phyloP scores from a whole-genome alignment of 2,888 invertebrate genomes.

The Lymantria dispar region DNA sequence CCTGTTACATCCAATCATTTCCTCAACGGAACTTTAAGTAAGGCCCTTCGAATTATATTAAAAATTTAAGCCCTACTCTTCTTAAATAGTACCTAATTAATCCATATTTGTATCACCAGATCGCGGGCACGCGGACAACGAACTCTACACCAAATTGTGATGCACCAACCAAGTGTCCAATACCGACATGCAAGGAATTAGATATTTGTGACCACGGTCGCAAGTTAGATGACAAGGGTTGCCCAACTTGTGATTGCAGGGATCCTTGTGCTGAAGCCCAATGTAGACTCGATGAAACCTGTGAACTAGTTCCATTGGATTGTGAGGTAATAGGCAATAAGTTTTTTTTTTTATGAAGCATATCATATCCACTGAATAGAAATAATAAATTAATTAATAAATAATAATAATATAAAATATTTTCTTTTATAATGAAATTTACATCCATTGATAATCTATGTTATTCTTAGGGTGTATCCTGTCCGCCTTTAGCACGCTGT shows the following conservation, averaged over 20 bases:
- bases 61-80: too few relatives aligned
- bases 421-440: too few relatives aligned
- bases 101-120: conserved; percentile 30
- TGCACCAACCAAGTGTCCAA: conserved; percentile 53
- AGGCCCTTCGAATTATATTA: too few relatives aligned
- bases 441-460: neutral
- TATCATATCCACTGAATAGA: too few relatives aligned
- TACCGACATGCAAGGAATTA: conserved; percentile 51
- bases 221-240: conserved; percentile 81
- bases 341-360: too few relatives aligned
- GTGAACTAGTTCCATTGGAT: conserved; percentile 69
- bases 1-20: too few relatives aligned
- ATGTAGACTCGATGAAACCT: conserved; percentile 84
- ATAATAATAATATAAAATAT: too few relatives aligned
- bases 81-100: neutral
- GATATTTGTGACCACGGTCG: conserved; percentile 61
- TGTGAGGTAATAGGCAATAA: conserved; percentile 54
- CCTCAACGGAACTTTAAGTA: too few relatives aligned
- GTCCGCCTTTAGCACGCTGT: conserved; percentile 91
- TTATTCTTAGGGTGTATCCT: conserved; percentile 78
- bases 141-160: conserved; percentile 79
- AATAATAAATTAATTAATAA: too few relatives aligned
- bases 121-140: conserved; percentile 85
- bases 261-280: conserved; percentile 90
- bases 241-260: conserved; percentile 88